These are phyloP conservation scores for Blennius ocellaris DNA, from an alignment of 2,113 vertebrate species.

Conservation along the genomic window DNA sequence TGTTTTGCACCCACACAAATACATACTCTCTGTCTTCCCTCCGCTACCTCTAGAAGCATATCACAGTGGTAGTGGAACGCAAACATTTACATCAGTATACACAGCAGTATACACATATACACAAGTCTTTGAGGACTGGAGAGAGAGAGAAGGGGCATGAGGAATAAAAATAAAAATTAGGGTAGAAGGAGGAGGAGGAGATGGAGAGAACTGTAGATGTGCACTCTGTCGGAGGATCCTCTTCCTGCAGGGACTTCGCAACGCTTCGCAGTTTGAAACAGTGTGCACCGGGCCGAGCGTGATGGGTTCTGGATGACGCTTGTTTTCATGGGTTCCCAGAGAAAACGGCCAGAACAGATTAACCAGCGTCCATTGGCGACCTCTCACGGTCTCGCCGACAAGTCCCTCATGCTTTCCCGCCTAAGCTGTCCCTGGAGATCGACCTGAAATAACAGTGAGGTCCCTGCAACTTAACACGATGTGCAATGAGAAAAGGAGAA, in stretches of 20 bases:
- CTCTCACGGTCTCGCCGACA: constrained; percentile 57
- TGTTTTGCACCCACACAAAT: constrained; percentile 68
- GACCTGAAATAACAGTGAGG: constrained; percentile 65
- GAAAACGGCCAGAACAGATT: constrained; percentile 38
- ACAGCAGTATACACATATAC: constrained; percentile 80
- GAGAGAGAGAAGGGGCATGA: constrained; percentile 24
- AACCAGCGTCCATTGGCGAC: constrained; percentile 50
- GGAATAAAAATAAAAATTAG: constrained; percentile 10
- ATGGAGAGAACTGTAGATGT: constrained; percentile 28
- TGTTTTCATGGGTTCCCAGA: constrained; percentile 20
- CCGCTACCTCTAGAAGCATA: constrained; percentile 79
- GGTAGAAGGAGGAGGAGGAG: constrained; percentile 32
- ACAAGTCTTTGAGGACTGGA: constrained; percentile 72
- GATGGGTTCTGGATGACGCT: constrained; percentile 30
- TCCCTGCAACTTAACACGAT: constrained; percentile 70
- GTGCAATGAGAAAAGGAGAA: constrained; percentile 44
- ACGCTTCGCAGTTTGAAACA: constrained; percentile 81
- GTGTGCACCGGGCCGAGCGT: constrained; percentile 43
- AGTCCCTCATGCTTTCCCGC: constrained; percentile 30
- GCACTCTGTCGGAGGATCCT: constrained; percentile 64
- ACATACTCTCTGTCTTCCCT: constrained; percentile 73
- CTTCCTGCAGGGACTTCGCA: constrained; percentile 50
- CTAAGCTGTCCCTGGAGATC: constrained; percentile 45
- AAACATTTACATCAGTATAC: constrained; percentile 82
- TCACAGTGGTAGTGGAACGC: constrained; percentile 84